A percentile compares a stretch with the other conserved stretches of the same genome.
Evolutionary conservation across 2,797 vertebrate genomes (phyloP).

Genomic region (Tapera naevia): DNA sequence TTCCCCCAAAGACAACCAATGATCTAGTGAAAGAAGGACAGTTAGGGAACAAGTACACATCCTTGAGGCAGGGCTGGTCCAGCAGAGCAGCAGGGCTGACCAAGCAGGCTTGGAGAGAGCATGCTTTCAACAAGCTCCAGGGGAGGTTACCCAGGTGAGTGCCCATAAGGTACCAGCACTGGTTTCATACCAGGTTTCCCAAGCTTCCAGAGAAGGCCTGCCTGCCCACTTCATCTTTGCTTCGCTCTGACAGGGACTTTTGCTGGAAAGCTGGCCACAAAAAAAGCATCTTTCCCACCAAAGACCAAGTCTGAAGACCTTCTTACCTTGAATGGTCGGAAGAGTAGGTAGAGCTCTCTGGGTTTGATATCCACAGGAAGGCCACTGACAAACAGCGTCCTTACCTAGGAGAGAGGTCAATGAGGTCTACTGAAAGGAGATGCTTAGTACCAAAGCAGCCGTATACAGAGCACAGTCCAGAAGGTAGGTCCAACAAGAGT

Average conservation of each 20-base stretch:
- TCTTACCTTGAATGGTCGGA: constrained; percentile 84
- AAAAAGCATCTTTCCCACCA: not conserved
- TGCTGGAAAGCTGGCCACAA: not conserved
- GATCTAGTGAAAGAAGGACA: not conserved
- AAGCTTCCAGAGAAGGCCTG: not conserved
- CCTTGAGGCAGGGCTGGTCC: not conserved
- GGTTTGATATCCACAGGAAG: constrained; percentile 85
- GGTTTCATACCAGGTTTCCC: not conserved
- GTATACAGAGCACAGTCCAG: not conserved
- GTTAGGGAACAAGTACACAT: not conserved
- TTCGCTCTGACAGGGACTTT: not conserved
- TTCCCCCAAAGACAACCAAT: not conserved
- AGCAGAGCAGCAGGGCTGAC: not conserved
- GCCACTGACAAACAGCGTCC: constrained; percentile 84
- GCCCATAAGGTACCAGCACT: fast-evolving
- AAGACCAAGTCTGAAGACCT: not conserved
- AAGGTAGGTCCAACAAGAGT: not conserved
- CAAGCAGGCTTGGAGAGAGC: not conserved
- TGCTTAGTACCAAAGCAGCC: not conserved
- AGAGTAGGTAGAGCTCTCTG: constrained; percentile 83
- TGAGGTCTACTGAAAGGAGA: not conserved
- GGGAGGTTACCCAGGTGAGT: not conserved
- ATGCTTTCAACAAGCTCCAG: fast-evolving
- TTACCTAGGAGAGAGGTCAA: constrained; percentile 72
- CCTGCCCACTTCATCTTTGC: not conserved